Evolutionary conservation across 2,888 invertebrate genomes (phyloP), one percentile per base, ranked within the genome.

Genomic region (Scrobipalpa atriplicella): DNA sequence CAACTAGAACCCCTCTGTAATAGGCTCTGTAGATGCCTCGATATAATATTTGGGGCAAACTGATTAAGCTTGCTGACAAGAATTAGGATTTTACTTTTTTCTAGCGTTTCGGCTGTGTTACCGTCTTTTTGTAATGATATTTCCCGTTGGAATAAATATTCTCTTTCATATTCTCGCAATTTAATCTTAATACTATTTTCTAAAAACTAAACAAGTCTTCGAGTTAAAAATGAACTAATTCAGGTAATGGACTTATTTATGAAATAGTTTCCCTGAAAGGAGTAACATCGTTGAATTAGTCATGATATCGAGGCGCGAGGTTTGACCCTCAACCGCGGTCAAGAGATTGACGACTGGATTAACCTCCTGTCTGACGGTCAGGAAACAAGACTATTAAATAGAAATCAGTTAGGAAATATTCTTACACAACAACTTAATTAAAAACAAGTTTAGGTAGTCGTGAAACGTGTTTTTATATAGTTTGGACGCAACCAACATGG

Each of bases 181-280:
- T 29, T 3, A 29, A 29, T 29, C 29, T 29, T 29, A 5, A 29
- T 29, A 5, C 29, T 29, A 5, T 16, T 47, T n/a, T 47, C n/a
- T 16, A 16, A 47, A 47, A 7, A 47, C n/a, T 16, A n/a, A 47
- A 16, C 6, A n/a, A n/a, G 3, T 43, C 6, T 47, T 47, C 7
- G 47, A 47, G 47, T 47, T 47, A 16, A 47, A 6, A 16, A 47
- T 47, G 47, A 47, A 16, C 47, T 16, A 7, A 47, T 47, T 47
- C 47, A 47, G 47, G 6, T 47, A 47, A 47, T 47, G 47, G 47
- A 16, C 16, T 47, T 47, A 47, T 47, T 47, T n/a, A 47, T 47
- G 47, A 47, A 47, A 47, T 47, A 47, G 16, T 47, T 47, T 47
- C 47, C 47, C 47, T n/a, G 47, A 47, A 47, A 47, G 43, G 47